A percentile compares a stretch with the other conserved stretches of the same genome.
Conservation (phyloP, 2,797 vertebrate species). For the Enteromius unitaeniatus region DNA sequence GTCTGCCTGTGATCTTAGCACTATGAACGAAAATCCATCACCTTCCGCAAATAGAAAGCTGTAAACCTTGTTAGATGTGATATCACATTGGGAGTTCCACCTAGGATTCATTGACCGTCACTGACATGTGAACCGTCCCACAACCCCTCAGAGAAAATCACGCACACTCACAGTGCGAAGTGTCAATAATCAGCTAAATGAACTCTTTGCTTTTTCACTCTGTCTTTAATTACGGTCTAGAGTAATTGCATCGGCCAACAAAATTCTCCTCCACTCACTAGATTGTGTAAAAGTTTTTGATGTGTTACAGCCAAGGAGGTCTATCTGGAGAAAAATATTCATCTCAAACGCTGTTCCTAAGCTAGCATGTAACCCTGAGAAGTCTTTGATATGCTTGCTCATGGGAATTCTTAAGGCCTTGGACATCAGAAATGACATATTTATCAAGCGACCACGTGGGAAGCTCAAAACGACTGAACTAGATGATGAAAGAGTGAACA, state of each 20-base stretch:
- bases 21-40: conserved; percentile 31
- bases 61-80: conserved; percentile 1
- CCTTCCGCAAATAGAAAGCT: conserved; percentile 22
- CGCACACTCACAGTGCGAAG: conserved; percentile 1
- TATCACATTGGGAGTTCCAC: conserved; percentile 26
- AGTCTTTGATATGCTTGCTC: not conserved
- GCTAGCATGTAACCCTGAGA: not conserved
- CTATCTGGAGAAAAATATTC: not conserved
- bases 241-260: conserved; percentile 6
- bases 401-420: not conserved
- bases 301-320: not conserved
- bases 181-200: conserved; percentile 7
- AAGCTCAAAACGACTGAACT: too few species aligned
- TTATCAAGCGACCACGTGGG: not conserved
- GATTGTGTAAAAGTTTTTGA: not conserved
- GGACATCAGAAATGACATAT: not conserved
- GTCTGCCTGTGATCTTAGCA: conserved; percentile 17
- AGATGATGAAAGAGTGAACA: not conserved
- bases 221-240: conserved; percentile 16
- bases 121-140: conserved; percentile 36
- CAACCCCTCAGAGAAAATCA: conserved; percentile 45
- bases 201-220: conserved; percentile 6
- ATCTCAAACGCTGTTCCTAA: not conserved
- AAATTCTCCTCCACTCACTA: conserved; percentile 4
- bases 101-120: conserved; percentile 1